phyloP scores from a whole-genome alignment of 2,888 invertebrate genomes.

The Acanthopleura granulata region DNA sequence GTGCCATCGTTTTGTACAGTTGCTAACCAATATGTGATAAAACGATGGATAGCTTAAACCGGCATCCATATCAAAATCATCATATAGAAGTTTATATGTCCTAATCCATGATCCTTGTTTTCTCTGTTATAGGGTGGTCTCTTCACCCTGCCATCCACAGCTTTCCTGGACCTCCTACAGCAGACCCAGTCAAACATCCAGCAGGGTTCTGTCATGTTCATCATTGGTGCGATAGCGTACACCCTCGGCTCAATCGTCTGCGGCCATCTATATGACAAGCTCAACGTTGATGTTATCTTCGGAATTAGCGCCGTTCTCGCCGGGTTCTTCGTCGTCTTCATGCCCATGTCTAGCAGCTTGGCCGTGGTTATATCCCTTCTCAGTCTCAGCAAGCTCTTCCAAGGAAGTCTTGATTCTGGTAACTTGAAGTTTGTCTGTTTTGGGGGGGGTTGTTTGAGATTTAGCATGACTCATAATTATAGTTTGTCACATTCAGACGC shows the following conservation, averaged over 20 bases:
- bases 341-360: background rate
- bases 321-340: background rate
- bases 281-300: background rate
- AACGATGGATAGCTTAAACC: too few relatives aligned
- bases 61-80: too few relatives aligned
- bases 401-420: constrained; percentile 9
- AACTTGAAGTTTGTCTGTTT: too few relatives aligned
- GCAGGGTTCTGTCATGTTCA: background rate
- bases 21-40: too few relatives aligned
- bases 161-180: constrained; percentile 5
- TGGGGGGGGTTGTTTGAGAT: too few relatives aligned
- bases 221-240: background rate
- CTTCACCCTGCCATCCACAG: background rate
- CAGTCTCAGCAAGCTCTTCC: background rate
- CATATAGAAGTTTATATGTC: too few relatives aligned
- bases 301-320: background rate
- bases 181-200: background rate
- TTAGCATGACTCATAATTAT: too few relatives aligned
- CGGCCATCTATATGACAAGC: background rate
- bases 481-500: too few relatives aligned
- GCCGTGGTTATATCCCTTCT: background rate
- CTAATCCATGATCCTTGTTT: too few relatives aligned
- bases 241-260: background rate
- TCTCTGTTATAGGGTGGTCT: background rate
- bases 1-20: too few relatives aligned